These are phyloP conservation scores for Eubasilissa splendida DNA, from an alignment of 2,888 invertebrate species.

Conservation along the genomic window DNA sequence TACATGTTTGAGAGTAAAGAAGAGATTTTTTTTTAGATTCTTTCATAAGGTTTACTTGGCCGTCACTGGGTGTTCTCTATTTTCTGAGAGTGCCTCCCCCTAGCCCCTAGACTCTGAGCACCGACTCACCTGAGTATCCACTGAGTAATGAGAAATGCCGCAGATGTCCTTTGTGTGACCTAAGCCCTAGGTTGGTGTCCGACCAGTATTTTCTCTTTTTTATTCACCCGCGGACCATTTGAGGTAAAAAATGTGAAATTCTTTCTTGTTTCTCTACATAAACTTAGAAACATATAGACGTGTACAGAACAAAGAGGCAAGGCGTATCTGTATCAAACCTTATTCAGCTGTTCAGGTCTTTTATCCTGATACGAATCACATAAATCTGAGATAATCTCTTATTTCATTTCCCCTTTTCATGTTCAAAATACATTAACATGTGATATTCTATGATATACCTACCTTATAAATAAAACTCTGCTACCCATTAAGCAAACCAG, in stretches of 20 bases:
- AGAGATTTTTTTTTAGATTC: background rate
- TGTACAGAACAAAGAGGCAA: background rate
- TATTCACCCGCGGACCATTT: conserved; percentile 30
- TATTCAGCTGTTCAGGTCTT: background rate
- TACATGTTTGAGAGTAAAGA: background rate
- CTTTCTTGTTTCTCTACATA: background rate
- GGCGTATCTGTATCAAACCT: background rate
- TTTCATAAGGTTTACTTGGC: conserved; percentile 17
- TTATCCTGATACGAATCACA: background rate
- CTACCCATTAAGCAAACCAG: too few relatives aligned
- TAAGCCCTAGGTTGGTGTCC: conserved; percentile 2
- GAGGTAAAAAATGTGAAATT: conserved; percentile 23
- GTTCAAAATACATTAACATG: too few relatives aligned
- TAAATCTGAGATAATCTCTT: too few relatives aligned
- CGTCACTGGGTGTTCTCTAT: conserved; percentile 39
- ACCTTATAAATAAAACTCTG: too few relatives aligned
- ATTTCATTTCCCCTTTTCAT: too few relatives aligned
- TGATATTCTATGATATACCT: too few relatives aligned
- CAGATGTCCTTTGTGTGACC: conserved; percentile 45
- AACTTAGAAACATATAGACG: background rate
- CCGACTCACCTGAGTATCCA: conserved; percentile 14
- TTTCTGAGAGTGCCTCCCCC: conserved; percentile 24
- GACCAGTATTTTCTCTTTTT: conserved; percentile 10
- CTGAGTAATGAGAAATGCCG: conserved; percentile 50
- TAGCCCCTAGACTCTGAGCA: background rate